These are phyloP conservation scores for Atherinosoma microstoma DNA, from an alignment of 2,797 vertebrate genomes.

Conservation along the genomic window DNA sequence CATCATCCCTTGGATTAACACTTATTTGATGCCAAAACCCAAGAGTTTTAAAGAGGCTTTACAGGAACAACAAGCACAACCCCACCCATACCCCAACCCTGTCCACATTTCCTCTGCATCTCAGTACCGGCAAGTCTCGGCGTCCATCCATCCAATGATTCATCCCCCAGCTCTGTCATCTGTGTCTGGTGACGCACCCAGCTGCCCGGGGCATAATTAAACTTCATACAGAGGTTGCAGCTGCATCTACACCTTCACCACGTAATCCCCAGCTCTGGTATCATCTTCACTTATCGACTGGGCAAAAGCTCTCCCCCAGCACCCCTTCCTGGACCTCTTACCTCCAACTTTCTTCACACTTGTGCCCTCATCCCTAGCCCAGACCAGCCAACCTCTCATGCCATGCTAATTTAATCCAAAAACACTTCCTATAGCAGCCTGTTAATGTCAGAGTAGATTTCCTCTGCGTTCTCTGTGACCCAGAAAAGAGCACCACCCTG, in stretches of 20 bases:
- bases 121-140: conserved; percentile 58
- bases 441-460: conserved; percentile 88
- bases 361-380: conserved; percentile 52
- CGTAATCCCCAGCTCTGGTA: conserved; percentile 28
- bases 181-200: conserved; percentile 62
- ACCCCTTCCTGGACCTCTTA: conserved; percentile 14
- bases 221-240: conserved; percentile 51
- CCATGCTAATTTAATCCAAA: conserved; percentile 87
- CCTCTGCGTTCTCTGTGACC: conserved; percentile 80
- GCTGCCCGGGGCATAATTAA: conserved; percentile 57
- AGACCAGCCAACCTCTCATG: conserved; percentile 60
- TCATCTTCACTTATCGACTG: conserved; percentile 47
- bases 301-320: conserved; percentile 10
- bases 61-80: conserved; percentile 57
- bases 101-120: conserved; percentile 42
- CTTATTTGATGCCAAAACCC: conserved; percentile 44
- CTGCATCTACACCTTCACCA: conserved; percentile 48
- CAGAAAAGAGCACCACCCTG: conserved; percentile 85
- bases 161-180: conserved; percentile 66
- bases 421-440: conserved; percentile 88
- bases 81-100: conserved; percentile 53
- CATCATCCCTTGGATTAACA: conserved; percentile 36
- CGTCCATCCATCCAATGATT: conserved; percentile 66
- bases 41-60: conserved; percentile 52
- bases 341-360: conserved; percentile 36